Evolutionary conservation across 1,140 invertebrate species (phyloP).

Genomic region (Chymomyza costata): DNA sequence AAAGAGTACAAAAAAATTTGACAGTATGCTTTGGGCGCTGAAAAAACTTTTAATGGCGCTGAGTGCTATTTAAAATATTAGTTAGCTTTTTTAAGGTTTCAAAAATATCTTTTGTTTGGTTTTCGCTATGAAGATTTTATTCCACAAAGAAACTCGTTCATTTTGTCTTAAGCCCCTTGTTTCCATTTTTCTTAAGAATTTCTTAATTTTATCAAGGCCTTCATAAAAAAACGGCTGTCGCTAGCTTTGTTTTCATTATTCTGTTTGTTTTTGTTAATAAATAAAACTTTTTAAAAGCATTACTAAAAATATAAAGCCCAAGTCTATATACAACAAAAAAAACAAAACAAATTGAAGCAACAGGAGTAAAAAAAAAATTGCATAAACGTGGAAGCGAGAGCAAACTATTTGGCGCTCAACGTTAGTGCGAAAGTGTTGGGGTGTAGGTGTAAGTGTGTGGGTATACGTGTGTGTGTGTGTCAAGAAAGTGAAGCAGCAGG

Average conservation of each 20-base stretch:
- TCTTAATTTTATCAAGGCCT: too few relatives aligned
- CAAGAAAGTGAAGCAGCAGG: constrained; percentile 57
- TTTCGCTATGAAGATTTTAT: too few relatives aligned
- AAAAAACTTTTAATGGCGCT: too few relatives aligned
- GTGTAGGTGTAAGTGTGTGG: constrained; percentile 16
- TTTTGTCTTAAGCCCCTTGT: too few relatives aligned
- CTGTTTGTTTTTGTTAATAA: neutral
- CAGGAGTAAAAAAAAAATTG: neutral
- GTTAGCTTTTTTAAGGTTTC: too few relatives aligned
- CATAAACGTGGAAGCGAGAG: constrained; percentile 1
- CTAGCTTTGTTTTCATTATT: neutral
- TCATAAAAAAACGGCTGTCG: neutral
- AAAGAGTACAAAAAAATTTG: too few relatives aligned
- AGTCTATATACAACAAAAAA: neutral
- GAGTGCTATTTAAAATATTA: too few relatives aligned
- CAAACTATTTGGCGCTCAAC: neutral
- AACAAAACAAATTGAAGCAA: constrained; percentile 9
- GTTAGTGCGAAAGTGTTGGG: constrained; percentile 32
- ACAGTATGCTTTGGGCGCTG: too few relatives aligned
- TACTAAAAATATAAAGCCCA: neutral
- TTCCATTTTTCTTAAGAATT: too few relatives aligned
- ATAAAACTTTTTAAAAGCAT: neutral
- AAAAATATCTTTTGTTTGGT: too few relatives aligned
- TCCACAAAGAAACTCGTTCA: too few relatives aligned
- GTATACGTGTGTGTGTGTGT: constrained; percentile 31